A percentile compares a stretch with the other conserved stretches of the same genome.
phyloP scores from a whole-genome alignment of 2,888 invertebrate species.

The Cheilosia pagana region DNA sequence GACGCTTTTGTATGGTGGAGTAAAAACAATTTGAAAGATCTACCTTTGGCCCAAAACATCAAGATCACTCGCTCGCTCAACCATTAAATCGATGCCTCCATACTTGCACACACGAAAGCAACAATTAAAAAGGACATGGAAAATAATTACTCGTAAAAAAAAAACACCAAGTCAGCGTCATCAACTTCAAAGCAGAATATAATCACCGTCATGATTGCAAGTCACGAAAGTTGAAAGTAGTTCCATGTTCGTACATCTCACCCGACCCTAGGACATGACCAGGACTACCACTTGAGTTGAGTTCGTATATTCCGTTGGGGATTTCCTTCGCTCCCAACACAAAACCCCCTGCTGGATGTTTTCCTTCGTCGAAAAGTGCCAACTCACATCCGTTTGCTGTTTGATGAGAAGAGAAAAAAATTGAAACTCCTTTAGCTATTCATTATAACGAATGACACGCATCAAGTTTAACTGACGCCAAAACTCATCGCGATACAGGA shows the following conservation, averaged over 20 bases:
- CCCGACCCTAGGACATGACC: conserved; percentile 18
- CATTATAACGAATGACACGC: conserved; percentile 45
- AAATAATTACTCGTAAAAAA: conserved; percentile 22
- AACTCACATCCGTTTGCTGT: conserved; percentile 41
- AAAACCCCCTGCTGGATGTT: neutral
- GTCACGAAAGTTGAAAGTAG: conserved; percentile 38
- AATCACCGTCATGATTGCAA: conserved; percentile 30
- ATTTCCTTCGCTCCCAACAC: neutral
- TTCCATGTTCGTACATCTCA: neutral
- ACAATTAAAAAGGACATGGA: neutral
- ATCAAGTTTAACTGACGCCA: conserved; percentile 3
- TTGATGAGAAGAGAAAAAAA: neutral
- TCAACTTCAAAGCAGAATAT: conserved; percentile 10
- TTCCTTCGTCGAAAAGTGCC: conserved; percentile 15
- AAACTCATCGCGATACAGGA: neutral
- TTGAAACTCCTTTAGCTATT: conserved; percentile 7
- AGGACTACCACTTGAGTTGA: conserved; percentile 13
- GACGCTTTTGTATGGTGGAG: no score
- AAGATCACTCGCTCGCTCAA: no score
- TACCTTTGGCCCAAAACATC: no score
- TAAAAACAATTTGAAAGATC: no score
- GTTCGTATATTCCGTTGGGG: conserved; percentile 25
- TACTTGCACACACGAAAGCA: neutral
- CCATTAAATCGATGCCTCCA: neutral
- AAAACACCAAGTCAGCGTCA: conserved; percentile 25